A percentile compares a stretch with the other conserved stretches of the same genome.
Conservation (phyloP, 2,888 invertebrate species). For the Punctoribates punctum region DNA sequence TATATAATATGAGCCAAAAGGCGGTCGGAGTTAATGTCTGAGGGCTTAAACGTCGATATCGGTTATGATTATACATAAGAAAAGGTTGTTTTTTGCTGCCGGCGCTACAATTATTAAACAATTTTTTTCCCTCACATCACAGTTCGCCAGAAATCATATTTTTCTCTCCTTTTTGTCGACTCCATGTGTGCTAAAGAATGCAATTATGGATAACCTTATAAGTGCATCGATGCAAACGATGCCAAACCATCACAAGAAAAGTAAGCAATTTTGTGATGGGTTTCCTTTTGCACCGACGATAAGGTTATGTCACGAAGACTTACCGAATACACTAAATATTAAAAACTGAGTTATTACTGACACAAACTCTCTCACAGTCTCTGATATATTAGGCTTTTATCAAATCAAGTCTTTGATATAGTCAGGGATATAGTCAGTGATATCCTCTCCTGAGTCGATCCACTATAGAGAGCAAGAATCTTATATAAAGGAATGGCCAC, state of each 20-base stretch:
- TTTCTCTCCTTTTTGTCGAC: neutral
- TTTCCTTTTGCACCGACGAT: conserved; percentile 7
- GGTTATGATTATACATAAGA: neutral
- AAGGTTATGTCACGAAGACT: conserved; percentile 26
- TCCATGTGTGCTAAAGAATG: conserved; percentile 2
- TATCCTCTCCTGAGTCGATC: neutral
- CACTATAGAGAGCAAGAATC: neutral
- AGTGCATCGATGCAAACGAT: conserved; percentile 17
- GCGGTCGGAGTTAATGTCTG: neutral
- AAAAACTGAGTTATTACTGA: conserved; percentile 18
- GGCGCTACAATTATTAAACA: conserved; percentile 14
- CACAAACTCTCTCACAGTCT: neutral
- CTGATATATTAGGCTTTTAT: neutral
- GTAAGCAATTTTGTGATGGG: conserved; percentile 6
- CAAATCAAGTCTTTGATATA: neutral
- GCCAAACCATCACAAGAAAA: conserved; percentile 12
- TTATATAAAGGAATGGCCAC: neutral
- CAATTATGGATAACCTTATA: conserved; percentile 33
- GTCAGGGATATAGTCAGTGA: neutral
- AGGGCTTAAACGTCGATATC: neutral
- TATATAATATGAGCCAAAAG: neutral
- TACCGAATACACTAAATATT: conserved; percentile 1
- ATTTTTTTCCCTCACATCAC: neutral
- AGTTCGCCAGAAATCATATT: conserved; percentile 10
- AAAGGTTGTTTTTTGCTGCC: neutral